phyloP scores from a whole-genome alignment of 2,797 vertebrate species.

The Sebastolobus alascanus region DNA sequence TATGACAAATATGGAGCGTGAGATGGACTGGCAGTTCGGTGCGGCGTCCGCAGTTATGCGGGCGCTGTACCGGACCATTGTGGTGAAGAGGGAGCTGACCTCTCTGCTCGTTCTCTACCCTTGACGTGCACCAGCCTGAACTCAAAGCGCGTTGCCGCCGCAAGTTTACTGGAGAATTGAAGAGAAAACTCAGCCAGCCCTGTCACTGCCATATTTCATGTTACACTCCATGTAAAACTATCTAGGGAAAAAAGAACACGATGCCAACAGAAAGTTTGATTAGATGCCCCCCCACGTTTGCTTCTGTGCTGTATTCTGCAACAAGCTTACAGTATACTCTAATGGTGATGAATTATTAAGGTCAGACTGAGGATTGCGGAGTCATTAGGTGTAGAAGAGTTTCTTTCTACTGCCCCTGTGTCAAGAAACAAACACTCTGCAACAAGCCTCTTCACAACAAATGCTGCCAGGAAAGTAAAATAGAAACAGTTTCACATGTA shows the following conservation, averaged over 20 bases:
- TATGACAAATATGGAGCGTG: background rate
- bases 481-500: background rate
- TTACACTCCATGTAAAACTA: background rate
- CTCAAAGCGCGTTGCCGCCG: too few relatives aligned
- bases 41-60: too few relatives aligned
- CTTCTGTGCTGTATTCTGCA: conserved; percentile 12
- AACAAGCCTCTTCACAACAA: conserved; percentile 10
- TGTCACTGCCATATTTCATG: background rate
- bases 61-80: too few relatives aligned
- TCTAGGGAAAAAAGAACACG: background rate
- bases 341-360: conserved; percentile 57
- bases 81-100: too few relatives aligned
- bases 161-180: too few relatives aligned
- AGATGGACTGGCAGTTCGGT: too few relatives aligned
- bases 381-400: conserved; percentile 45
- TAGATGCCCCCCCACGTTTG: background rate
- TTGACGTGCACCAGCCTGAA: too few relatives aligned
- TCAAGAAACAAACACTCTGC: background rate
- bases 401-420: conserved; percentile 4
- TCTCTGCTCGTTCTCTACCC: too few relatives aligned
- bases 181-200: too few relatives aligned
- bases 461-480: conserved; percentile 3
- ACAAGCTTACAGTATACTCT: background rate
- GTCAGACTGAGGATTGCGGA: conserved; percentile 41
- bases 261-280: background rate